Conservation (phyloP, 1,140 invertebrate genomes). For the Drosophila ogumai region DNA sequence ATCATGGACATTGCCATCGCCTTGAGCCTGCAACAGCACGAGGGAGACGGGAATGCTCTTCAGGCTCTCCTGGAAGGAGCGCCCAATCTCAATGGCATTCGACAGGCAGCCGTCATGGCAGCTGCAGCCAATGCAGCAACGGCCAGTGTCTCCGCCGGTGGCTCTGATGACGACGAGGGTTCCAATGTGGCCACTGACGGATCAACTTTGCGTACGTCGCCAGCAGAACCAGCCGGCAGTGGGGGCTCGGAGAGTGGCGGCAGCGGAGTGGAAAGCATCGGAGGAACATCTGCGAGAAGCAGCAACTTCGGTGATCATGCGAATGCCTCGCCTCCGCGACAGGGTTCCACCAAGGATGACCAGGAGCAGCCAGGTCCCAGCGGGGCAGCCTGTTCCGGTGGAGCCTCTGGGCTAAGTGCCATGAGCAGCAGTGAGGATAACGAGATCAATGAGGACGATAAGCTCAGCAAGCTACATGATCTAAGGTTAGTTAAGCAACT, state of each 20-base stretch:
- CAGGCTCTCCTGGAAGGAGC: conserved; percentile 79
- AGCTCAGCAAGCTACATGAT: conserved; percentile 87
- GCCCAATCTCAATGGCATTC: conserved; percentile 79
- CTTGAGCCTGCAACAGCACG: conserved; percentile 93
- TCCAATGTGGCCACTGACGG: conserved; percentile 97
- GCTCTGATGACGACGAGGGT: conserved; percentile 95
- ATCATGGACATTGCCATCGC: conserved; percentile 98
- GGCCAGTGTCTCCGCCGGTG: conserved; percentile 92
- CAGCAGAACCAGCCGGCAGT: conserved; percentile 90
- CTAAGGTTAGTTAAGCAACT: conserved; percentile 85
- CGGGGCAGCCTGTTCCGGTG: conserved; percentile 45
- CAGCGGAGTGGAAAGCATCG: conserved; percentile 95
- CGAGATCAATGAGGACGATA: conserved; percentile 85
- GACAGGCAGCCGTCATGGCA: conserved; percentile 65
- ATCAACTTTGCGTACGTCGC: conserved; percentile 95
- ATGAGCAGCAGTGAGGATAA: conserved; percentile 83
- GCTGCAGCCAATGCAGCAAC: conserved; percentile 70
- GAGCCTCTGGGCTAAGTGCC: conserved; percentile 50
- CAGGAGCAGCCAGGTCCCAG: conserved; percentile 68
- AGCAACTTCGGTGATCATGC: conserved; percentile 91
- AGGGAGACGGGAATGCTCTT: conserved; percentile 73
- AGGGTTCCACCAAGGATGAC: conserved; percentile 57
- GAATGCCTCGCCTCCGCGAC: conserved; percentile 77
- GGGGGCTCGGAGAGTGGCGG: conserved; percentile 94
- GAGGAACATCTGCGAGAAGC: conserved; percentile 95